These are phyloP conservation scores for Myopa tessellatipennis DNA, from an alignment of 2,888 invertebrate genomes.

Conservation along the genomic window DNA sequence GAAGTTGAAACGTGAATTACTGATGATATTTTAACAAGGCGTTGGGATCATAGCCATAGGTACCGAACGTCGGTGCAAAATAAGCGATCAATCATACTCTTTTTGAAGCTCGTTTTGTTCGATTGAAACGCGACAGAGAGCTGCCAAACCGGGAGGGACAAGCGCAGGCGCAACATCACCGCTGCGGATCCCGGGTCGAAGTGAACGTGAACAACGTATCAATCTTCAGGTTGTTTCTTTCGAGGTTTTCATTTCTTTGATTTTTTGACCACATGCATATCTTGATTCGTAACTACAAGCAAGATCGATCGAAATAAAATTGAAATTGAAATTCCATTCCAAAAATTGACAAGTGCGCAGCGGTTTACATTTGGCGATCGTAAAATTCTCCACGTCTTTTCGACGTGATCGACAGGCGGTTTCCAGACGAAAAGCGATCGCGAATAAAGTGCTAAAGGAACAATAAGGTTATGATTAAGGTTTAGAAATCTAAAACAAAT, in stretches of 20 bases:
- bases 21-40: constrained; percentile 62
- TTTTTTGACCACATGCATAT: constrained; percentile 36
- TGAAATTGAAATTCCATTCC: constrained; percentile 60
- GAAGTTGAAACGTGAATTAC: constrained; percentile 38
- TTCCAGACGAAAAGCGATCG: constrained; percentile 26
- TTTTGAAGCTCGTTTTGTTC: constrained; percentile 35
- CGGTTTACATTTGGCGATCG: constrained; percentile 50
- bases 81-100: constrained; percentile 62
- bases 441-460: constrained; percentile 25
- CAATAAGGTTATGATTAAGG: neutral
- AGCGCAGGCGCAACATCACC: constrained; percentile 47
- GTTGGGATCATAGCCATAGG: constrained; percentile 50
- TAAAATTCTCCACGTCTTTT: constrained; percentile 39
- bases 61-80: constrained; percentile 50
- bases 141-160: constrained; percentile 36
- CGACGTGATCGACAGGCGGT: constrained; percentile 39
- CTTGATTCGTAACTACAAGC: constrained; percentile 28
- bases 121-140: neutral
- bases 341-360: constrained; percentile 65
- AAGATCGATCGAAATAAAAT: constrained; percentile 66
- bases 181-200: neutral
- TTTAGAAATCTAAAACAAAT: neutral
- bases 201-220: constrained; percentile 62
- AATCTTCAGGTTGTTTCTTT: constrained; percentile 57
- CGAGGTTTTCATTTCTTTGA: constrained; percentile 34